phyloP scores from a whole-genome alignment of 2,888 invertebrate species.

The Acleris laterana region DNA sequence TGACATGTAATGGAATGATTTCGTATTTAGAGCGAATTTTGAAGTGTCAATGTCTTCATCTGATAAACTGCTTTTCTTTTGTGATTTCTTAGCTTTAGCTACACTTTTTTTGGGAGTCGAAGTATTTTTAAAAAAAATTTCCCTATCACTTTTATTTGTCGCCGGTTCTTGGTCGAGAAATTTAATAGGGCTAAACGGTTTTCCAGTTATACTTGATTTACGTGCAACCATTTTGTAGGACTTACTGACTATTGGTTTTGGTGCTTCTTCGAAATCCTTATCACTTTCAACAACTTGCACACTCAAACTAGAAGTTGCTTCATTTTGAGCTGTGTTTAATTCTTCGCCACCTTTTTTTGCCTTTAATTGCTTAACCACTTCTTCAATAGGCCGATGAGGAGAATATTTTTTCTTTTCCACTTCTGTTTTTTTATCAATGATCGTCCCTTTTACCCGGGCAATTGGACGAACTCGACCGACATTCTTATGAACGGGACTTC shows the following conservation, averaged over 20 bases:
- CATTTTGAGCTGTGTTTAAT: constrained; percentile 50
- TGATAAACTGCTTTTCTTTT: constrained; percentile 61
- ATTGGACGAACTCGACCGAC: constrained; percentile 77
- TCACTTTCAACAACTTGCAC: constrained; percentile 46
- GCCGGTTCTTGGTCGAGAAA: constrained; percentile 67
- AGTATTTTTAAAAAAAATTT: constrained; percentile 47
- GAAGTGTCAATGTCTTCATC: constrained; percentile 76
- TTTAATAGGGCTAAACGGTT: constrained; percentile 77
- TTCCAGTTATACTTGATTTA: constrained; percentile 80
- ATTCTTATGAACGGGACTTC: constrained; percentile 70
- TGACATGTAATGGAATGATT: constrained; percentile 66
- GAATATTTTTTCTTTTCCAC: constrained; percentile 77
- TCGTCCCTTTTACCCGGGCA: constrained; percentile 79
- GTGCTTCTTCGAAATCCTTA: constrained; percentile 61
- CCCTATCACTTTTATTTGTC: constrained; percentile 52
- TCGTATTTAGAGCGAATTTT: constrained; percentile 72
- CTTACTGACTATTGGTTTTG: constrained; percentile 76
- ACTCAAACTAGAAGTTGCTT: constrained; percentile 48
- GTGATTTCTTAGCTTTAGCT: constrained; percentile 61
- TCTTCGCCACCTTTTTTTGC: constrained; percentile 75
- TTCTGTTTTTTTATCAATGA: constrained; percentile 76
- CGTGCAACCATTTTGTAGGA: constrained; percentile 82
- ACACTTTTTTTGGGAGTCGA: constrained; percentile 54
- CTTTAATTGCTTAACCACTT: constrained; percentile 77
- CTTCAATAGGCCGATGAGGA: constrained; percentile 77